Conservation (phyloP, 1,140 invertebrate species). For the Eubasilissa regina region DNA sequence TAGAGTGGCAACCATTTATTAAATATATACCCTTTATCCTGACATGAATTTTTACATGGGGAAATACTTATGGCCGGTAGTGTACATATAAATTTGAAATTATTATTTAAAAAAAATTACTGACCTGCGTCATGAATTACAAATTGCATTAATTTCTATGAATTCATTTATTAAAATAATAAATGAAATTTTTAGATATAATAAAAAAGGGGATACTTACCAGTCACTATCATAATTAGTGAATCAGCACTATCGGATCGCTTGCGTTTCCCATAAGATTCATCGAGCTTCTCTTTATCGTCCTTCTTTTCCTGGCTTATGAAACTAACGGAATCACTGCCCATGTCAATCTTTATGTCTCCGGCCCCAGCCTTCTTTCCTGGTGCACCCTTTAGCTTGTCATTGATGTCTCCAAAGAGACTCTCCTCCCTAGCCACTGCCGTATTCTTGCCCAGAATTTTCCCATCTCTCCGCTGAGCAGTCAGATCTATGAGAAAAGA, state of each 20-base stretch:
- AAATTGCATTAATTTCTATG: too few relatives aligned
- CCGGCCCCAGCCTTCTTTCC: slow-evolving; percentile 22
- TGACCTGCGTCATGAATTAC: too few relatives aligned
- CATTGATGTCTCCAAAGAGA: slow-evolving; percentile 40
- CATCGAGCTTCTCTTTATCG: not conserved
- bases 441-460: not conserved
- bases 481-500: slow-evolving; percentile 57
- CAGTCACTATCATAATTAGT: slow-evolving; percentile 38
- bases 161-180: too few relatives aligned
- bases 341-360: slow-evolving; percentile 31
- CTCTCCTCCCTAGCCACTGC: slow-evolving; percentile 35
- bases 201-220: slow-evolving; percentile 21
- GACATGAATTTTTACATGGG: too few relatives aligned
- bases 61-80: too few relatives aligned
- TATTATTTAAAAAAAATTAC: too few relatives aligned
- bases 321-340: slow-evolving; percentile 41
- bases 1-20: too few relatives aligned
- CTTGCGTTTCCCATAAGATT: slow-evolving; percentile 46
- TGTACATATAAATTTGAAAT: too few relatives aligned
- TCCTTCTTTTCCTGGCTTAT: slow-evolving; percentile 51
- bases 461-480: slow-evolving; percentile 9
- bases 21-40: too few relatives aligned
- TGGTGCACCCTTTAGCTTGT: slow-evolving; percentile 39
- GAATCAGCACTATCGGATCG: slow-evolving; percentile 49
- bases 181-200: too few relatives aligned